Percentiles rank a stretch among this genome's conserved stretches.
Conservation (phyloP, 2,113 vertebrate genomes). For the Regulus satrapa region DNA sequence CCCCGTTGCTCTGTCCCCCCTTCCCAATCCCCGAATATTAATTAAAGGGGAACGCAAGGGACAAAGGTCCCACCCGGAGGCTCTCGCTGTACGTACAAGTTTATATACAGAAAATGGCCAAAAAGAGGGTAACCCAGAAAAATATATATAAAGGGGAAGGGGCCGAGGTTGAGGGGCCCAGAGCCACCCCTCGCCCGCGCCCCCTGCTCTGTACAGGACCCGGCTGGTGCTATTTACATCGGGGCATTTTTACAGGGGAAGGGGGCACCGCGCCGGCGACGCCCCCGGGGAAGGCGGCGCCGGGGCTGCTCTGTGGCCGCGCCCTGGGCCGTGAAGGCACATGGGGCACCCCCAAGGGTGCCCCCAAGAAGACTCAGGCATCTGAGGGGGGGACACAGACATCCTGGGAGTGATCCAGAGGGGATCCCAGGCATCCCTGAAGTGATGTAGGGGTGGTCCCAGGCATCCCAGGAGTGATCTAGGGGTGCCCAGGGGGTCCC, state of each 20-base stretch:
- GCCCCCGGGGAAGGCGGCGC: not conserved
- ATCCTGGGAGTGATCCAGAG: not conserved
- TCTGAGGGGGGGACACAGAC: not conserved
- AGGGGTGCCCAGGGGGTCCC: not conserved
- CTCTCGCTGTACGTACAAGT: constrained; percentile 57
- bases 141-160: not conserved
- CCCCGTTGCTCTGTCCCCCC: not conserved
- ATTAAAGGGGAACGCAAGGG: constrained; percentile 41
- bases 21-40: constrained; percentile 40
- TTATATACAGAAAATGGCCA: constrained; percentile 73
- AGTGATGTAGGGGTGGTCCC: not conserved
- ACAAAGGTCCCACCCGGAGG: not conserved
- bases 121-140: not conserved
- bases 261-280: not conserved
- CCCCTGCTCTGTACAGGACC: constrained; percentile 11
- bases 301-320: not conserved
- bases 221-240: constrained; percentile 38
- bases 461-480: not conserved
- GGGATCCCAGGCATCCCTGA: not conserved
- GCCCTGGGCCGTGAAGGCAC: constrained; percentile 50
- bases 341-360: not conserved
- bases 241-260: constrained; percentile 9
- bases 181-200: not conserved
- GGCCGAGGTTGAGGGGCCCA: not conserved
- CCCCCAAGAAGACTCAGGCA: not conserved